These are phyloP conservation scores for Elegia similella DNA, from an alignment of 2,888 invertebrate species.

Conservation along the genomic window DNA sequence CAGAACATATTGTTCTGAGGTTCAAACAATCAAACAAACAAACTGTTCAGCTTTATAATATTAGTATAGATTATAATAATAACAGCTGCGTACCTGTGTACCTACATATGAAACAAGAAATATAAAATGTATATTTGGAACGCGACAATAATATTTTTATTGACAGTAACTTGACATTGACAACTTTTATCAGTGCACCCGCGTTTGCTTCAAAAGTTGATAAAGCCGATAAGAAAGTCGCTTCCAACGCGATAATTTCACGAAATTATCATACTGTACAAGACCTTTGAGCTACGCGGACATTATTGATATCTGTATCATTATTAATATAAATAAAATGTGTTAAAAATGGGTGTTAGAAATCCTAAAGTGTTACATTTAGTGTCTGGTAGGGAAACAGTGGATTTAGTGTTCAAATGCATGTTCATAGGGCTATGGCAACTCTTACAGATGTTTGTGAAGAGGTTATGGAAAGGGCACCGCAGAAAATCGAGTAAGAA, in stretches of 20 bases:
- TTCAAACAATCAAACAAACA: too few species aligned
- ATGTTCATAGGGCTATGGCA: conserved; percentile 66
- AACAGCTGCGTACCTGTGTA: too few species aligned
- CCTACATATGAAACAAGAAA: too few species aligned
- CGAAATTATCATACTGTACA: conserved; percentile 36
- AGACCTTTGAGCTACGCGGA: conserved; percentile 51
- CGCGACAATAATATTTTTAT: neutral
- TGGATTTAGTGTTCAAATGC: conserved; percentile 59
- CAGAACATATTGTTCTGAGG: too few species aligned
- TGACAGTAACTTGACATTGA: conserved; percentile 4
- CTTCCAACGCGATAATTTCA: conserved; percentile 24
- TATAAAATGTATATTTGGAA: neutral
- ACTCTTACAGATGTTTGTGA: conserved; percentile 52
- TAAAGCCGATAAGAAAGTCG: conserved; percentile 55
- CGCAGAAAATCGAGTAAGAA: conserved; percentile 51
- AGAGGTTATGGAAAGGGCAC: conserved; percentile 67
- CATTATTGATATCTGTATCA: conserved; percentile 25
- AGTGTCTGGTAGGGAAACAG: conserved; percentile 65
- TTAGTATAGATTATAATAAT: too few species aligned
- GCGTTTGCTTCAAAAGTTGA: conserved; percentile 45
- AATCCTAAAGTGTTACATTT: conserved; percentile 52
- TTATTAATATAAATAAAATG: conserved; percentile 16
- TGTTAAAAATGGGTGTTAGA: conserved; percentile 49
- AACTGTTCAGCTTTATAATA: too few species aligned
- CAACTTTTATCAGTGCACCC: conserved; percentile 11